These are phyloP conservation scores for Papilio helenus DNA, from an alignment of 1,140 invertebrate species.

Conservation along the genomic window DNA sequence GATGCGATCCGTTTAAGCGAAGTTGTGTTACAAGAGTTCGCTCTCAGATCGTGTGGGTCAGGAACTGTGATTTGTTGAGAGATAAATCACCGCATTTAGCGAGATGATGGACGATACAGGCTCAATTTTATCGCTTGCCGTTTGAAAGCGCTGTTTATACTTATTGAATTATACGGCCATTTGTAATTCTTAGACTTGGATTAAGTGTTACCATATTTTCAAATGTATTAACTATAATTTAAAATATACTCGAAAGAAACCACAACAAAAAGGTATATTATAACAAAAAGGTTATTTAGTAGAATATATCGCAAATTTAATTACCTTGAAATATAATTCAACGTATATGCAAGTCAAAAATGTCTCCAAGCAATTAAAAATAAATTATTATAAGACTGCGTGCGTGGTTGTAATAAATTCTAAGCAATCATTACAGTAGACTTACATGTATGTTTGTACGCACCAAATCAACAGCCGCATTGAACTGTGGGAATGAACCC, in stretches of 20 bases:
- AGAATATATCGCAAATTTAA: too few species aligned
- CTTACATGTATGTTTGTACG: neutral
- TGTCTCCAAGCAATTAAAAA: neutral
- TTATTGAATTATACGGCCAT: slow-evolving; percentile 34
- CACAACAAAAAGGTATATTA: too few species aligned
- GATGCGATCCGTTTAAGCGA: slow-evolving; percentile 24
- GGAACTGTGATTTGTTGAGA: slow-evolving; percentile 35
- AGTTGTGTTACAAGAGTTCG: slow-evolving; percentile 31
- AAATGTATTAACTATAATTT: neutral
- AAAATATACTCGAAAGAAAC: too few species aligned
- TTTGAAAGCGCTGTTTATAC: neutral
- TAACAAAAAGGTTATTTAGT: too few species aligned
- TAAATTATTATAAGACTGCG: neutral
- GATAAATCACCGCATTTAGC: slow-evolving; percentile 33
- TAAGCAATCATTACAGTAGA: slow-evolving; percentile 4
- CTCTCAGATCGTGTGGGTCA: slow-evolving; percentile 34
- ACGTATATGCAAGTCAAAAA: neutral
- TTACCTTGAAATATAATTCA: too few species aligned
- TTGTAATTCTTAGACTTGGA: neutral
- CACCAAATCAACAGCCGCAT: slow-evolving; percentile 2
- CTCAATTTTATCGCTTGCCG: slow-evolving; percentile 18
- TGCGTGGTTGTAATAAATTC: slow-evolving; percentile 28
- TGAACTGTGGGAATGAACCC: slow-evolving; percentile 27
- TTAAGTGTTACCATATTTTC: neutral
- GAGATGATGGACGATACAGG: slow-evolving; percentile 26